Conservation (phyloP, 2,888 invertebrate genomes). For the Odontocerum albicorne region DNA sequence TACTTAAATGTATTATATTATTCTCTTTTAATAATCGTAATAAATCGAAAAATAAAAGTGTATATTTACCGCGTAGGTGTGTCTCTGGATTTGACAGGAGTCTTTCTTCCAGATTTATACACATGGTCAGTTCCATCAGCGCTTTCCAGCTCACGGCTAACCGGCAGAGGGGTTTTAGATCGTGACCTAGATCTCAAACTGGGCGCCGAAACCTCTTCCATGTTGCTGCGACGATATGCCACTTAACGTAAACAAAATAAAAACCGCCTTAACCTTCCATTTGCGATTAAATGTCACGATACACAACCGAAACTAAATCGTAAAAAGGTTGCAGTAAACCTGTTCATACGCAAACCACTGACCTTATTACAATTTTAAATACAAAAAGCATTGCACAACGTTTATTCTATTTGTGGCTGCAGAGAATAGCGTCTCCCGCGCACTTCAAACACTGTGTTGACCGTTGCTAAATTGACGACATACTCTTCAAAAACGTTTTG, state of each 20-base stretch:
- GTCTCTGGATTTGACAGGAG: conserved; percentile 50
- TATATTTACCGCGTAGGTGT: conserved; percentile 56
- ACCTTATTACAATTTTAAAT: conserved; percentile 40
- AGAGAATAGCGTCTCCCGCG: conserved; percentile 28
- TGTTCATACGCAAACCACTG: conserved; percentile 43
- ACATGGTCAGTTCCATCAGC: conserved; percentile 57
- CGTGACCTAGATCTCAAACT: conserved; percentile 70
- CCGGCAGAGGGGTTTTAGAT: conserved; percentile 68
- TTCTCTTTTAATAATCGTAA: too few species aligned
- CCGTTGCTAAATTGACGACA: too few species aligned
- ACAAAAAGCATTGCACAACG: conserved; percentile 39
- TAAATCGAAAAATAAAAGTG: neutral
- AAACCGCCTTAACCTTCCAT: conserved; percentile 19
- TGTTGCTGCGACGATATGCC: conserved; percentile 5
- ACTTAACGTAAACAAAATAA: conserved; percentile 25
- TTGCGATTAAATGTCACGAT: neutral
- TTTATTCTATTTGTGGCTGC: conserved; percentile 27
- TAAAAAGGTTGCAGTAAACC: conserved; percentile 29
- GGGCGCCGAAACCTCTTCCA: conserved; percentile 41
- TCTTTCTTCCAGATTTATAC: conserved; percentile 56
- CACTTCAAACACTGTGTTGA: too few species aligned
- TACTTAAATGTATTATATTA: too few species aligned
- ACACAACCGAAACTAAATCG: neutral
- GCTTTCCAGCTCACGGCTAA: conserved; percentile 60
- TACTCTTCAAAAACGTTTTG: too few species aligned